Evolutionary conservation across 2,113 vertebrate genomes (phyloP).

Genomic region (Electrona antarctica): DNA sequence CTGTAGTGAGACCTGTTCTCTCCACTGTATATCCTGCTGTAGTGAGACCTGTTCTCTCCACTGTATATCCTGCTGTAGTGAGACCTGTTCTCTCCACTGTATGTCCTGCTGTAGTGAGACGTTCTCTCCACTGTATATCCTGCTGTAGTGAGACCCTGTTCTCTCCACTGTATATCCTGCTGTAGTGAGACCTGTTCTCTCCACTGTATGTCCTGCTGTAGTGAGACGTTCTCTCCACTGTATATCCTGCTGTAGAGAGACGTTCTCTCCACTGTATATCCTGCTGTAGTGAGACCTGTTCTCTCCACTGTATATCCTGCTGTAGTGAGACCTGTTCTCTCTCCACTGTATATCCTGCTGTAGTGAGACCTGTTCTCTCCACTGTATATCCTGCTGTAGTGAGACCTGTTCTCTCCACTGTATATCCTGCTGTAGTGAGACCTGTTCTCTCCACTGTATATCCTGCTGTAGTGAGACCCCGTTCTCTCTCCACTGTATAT

Average conservation of each 20-base stretch:
- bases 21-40: not conserved
- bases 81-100: not conserved
- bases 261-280: not conserved
- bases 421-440: not conserved
- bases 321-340: not conserved
- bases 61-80: not conserved
- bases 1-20: not conserved
- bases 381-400: not conserved
- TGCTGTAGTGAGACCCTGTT: not conserved
- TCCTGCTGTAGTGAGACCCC: not conserved
- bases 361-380: no score
- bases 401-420: not conserved
- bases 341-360: not conserved
- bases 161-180: not conserved
- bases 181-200: not conserved
- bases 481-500: not conserved
- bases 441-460: not conserved
- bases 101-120: not conserved
- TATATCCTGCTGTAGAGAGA: not conserved
- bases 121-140: not conserved
- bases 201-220: not conserved
- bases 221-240: not conserved
- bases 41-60: not conserved
- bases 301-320: not conserved
- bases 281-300: not conserved